Conservation (phyloP, 2,797 vertebrate genomes). For the Sebastiscus tertius region DNA sequence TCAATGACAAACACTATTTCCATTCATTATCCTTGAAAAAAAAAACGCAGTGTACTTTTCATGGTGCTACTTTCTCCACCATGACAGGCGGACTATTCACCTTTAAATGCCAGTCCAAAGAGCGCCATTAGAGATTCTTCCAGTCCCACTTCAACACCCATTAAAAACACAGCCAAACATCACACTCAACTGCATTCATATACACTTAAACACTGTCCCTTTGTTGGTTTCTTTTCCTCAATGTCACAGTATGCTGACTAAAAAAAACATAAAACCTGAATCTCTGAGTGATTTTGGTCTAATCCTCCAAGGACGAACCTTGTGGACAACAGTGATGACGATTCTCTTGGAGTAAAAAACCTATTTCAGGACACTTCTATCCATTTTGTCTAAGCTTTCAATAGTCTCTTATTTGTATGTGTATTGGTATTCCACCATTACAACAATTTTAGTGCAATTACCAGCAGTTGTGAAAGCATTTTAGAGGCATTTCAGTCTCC, state of each 20-base stretch:
- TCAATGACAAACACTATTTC: background rate
- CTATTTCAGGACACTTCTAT: background rate
- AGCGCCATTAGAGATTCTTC: background rate
- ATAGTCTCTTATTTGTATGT: background rate
- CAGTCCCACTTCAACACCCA: background rate
- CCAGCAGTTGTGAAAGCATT: constrained; percentile 1
- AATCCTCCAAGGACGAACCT: background rate
- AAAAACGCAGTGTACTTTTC: too few species aligned
- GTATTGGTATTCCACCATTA: background rate
- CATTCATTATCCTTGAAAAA: background rate
- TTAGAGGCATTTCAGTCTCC: background rate
- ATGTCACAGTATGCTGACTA: background rate
- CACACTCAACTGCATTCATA: background rate
- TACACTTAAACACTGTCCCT: background rate
- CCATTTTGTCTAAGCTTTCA: background rate
- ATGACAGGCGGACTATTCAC: background rate
- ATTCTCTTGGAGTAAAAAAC: background rate
- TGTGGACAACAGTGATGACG: background rate
- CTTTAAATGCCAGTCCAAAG: background rate
- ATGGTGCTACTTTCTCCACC: background rate
- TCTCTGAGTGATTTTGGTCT: background rate
- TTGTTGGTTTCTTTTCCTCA: background rate
- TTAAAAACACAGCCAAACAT: background rate
- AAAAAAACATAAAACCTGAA: background rate
- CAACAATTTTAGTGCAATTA: constrained; percentile 8